Evolutionary conservation across 1,140 invertebrate species (phyloP).

Genomic region (Elymnias hypermnestra): DNA sequence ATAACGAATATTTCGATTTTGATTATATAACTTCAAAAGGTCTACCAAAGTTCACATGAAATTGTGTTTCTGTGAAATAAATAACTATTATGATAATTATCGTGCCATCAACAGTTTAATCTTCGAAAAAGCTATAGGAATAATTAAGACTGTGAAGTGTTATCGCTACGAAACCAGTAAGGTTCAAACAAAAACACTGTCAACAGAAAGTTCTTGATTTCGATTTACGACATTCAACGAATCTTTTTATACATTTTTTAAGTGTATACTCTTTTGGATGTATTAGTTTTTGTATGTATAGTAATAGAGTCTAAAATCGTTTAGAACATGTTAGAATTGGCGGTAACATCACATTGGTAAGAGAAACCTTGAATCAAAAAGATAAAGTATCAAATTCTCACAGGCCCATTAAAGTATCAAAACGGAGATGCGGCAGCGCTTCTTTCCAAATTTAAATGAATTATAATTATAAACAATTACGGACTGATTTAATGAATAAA

Average conservation of each 20-base stretch:
- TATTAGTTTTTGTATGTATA: no score
- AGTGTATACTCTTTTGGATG: no score
- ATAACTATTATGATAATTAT: slow-evolving; percentile 69
- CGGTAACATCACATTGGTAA: slow-evolving; percentile 18
- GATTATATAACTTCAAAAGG: no score
- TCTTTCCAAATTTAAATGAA: slow-evolving; percentile 62
- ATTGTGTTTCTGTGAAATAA: slow-evolving; percentile 39
- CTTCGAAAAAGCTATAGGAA: slow-evolving; percentile 49
- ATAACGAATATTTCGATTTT: no score
- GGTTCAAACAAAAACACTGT: slow-evolving; percentile 63
- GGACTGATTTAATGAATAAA: slow-evolving; percentile 58
- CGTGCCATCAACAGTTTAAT: slow-evolving; percentile 45
- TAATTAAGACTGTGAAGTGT: slow-evolving; percentile 63
- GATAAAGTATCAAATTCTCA: slow-evolving; percentile 67
- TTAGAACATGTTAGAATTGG: no score
- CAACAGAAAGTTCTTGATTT: slow-evolving; percentile 48
- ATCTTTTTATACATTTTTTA: slow-evolving; percentile 18
- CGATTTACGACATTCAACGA: slow-evolving; percentile 48
- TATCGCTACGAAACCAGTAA: slow-evolving; percentile 66
- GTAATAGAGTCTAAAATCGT: no score
- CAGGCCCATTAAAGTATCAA: slow-evolving; percentile 50
- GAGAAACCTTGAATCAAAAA: slow-evolving; percentile 27
- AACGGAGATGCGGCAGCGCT: slow-evolving; percentile 48
- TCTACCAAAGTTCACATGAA: slow-evolving; percentile 30
- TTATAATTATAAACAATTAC: slow-evolving; percentile 72